Percentiles rank a stretch among this genome's conserved stretches.
Conservation (phyloP, 2,888 invertebrate genomes). For the Drosophila hawaiiensis region DNA sequence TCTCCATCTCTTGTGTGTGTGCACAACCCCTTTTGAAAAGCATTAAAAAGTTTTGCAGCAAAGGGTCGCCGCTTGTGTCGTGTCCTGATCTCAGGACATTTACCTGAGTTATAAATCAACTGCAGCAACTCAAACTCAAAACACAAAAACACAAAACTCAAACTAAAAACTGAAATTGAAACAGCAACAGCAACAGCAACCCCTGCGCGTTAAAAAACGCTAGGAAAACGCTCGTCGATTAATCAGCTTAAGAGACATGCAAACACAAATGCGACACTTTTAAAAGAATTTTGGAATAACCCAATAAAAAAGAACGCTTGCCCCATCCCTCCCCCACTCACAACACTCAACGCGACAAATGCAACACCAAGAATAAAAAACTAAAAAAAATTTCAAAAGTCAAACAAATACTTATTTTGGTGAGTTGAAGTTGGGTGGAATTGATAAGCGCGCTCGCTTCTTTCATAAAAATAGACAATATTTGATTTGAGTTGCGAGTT, state of each 20-base stretch:
- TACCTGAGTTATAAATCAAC: conserved; percentile 77
- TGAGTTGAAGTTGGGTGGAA: neutral
- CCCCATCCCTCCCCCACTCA: neutral
- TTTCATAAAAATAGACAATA: conserved; percentile 68
- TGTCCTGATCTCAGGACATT: conserved; percentile 79
- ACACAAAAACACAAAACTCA: neutral
- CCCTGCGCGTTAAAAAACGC: conserved; percentile 43
- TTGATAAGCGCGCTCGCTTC: conserved; percentile 44
- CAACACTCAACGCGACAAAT: conserved; percentile 24
- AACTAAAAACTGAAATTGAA: conserved; percentile 1
- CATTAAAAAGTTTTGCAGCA: conserved; percentile 46
- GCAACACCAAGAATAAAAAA: conserved; percentile 3
- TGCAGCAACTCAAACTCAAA: conserved; percentile 40
- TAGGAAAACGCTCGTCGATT: conserved; percentile 30
- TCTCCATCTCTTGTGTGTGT: conserved; percentile 28
- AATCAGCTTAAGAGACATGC: conserved; percentile 30
- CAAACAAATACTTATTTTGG: conserved; percentile 36
- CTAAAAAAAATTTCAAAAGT: conserved; percentile 25
- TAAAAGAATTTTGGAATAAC: neutral
- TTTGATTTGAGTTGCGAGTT: conserved; percentile 65
- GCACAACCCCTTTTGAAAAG: conserved; percentile 66
- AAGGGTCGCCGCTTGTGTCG: conserved; percentile 57
- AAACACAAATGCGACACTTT: conserved; percentile 7
- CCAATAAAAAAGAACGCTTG: neutral
- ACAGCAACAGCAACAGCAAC: conserved; percentile 7